Evolutionary conservation across 2,797 vertebrate genomes (phyloP).

Genomic region (Platyrinchus mystaceus): DNA sequence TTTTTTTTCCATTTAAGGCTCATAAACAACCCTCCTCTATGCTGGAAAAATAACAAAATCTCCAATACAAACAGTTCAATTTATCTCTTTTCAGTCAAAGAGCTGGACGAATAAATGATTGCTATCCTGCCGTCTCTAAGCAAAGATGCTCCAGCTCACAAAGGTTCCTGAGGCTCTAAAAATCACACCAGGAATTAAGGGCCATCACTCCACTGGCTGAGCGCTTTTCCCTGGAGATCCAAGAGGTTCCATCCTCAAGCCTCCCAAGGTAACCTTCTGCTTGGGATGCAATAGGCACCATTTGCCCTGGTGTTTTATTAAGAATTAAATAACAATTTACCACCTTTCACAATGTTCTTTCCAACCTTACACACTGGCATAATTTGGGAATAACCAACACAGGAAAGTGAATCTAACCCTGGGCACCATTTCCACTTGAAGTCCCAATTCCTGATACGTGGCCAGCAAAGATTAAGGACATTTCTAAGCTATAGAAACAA

Average conservation of each 20-base stretch:
- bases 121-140: background rate
- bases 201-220: background rate
- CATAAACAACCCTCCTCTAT: background rate
- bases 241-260: background rate
- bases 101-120: accelerated
- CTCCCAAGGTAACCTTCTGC: background rate
- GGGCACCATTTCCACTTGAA: background rate
- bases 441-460: background rate
- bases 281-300: background rate
- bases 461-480: background rate
- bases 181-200: background rate
- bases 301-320: background rate
- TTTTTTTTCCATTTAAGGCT: background rate
- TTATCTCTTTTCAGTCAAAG: background rate
- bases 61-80: background rate
- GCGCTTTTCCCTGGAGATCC: background rate
- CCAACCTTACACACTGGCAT: accelerated
- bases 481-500: background rate
- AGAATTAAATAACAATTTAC: background rate
- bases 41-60: background rate
- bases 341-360: background rate
- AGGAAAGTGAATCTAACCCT: background rate
- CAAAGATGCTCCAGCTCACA: background rate
- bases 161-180: background rate
- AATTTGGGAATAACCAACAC: background rate